Percentiles rank a stretch among this genome's conserved stretches.
phyloP scores from a whole-genome alignment of 1,140 invertebrate species.

The Drosophila varians region DNA sequence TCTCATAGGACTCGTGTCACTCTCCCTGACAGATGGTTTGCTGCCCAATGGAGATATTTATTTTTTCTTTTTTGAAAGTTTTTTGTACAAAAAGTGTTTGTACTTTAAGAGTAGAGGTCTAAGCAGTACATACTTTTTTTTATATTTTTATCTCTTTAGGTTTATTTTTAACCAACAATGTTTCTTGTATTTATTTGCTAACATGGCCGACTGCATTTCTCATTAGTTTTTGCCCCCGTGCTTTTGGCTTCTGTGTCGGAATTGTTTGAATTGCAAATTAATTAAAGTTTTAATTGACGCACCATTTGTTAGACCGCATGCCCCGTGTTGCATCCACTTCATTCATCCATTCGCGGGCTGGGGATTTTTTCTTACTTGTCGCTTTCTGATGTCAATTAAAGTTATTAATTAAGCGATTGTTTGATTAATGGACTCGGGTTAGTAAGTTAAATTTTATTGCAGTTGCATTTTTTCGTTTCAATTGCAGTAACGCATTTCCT shows the following conservation, averaged over 20 bases:
- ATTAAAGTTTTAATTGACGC: conserved; percentile 73
- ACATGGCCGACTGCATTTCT: neutral
- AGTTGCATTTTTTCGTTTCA: neutral
- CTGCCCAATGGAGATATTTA: neutral
- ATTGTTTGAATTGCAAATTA: conserved; percentile 48
- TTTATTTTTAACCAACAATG: no score
- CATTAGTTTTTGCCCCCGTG: neutral
- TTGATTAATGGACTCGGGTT: conserved; percentile 8
- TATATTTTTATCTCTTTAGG: no score
- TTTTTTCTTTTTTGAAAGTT: neutral
- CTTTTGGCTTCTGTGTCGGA: conserved; percentile 10
- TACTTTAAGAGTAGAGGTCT: no score
- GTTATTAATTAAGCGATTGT: conserved; percentile 54
- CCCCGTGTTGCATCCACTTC: neutral
- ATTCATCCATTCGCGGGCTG: neutral
- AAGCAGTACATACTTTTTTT: no score
- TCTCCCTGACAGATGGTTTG: conserved; percentile 22
- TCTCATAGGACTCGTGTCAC: conserved; percentile 71
- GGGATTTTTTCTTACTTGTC: neutral
- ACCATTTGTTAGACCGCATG: conserved; percentile 46
- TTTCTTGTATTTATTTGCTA: neutral
- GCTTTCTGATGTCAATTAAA: conserved; percentile 43
- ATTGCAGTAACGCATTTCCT: neutral
- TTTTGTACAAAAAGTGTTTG: neutral
- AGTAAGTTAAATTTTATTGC: conserved; percentile 16